Evolutionary conservation across 2,888 invertebrate species (phyloP).

Genomic region (Fissipunctia ypsillon): DNA sequence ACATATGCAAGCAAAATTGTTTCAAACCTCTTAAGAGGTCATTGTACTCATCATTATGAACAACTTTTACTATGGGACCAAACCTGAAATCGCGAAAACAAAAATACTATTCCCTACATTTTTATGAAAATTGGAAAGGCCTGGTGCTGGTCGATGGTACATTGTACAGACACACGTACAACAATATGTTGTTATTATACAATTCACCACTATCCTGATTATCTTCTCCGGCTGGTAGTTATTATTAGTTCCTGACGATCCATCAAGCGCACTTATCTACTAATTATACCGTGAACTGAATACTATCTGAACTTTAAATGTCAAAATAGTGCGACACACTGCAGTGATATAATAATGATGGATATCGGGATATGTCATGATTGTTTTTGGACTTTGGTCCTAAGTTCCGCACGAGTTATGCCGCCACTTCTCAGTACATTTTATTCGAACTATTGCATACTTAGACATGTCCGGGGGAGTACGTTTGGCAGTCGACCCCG

Average conservation of each 20-base stretch:
- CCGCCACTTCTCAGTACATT: background rate
- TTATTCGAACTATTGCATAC: background rate
- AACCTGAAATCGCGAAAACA: no score
- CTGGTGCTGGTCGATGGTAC: no score
- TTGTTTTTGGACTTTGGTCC: slow-evolving; percentile 26
- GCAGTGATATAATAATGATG: background rate
- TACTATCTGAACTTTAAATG: slow-evolving; percentile 66
- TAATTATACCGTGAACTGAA: slow-evolving; percentile 58
- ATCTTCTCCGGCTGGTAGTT: slow-evolving; percentile 19
- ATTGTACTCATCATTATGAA: no score
- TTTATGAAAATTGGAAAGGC: no score
- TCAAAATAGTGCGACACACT: slow-evolving; percentile 46
- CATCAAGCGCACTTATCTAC: slow-evolving; percentile 40
- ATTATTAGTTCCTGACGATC: slow-evolving; percentile 46
- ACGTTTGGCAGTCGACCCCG: slow-evolving; percentile 2
- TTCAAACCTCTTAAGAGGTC: no score
- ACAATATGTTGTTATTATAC: background rate
- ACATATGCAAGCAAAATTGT: no score
- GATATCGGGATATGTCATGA: slow-evolving; percentile 13
- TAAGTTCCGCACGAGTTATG: slow-evolving; percentile 11
- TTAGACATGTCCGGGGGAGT: background rate
- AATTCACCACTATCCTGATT: background rate
- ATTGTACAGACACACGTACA: no score
- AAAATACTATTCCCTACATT: no score
- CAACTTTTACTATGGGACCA: no score